Evolutionary conservation across 2,113 vertebrate species (phyloP).

Genomic region (Hippocampus comes): DNA sequence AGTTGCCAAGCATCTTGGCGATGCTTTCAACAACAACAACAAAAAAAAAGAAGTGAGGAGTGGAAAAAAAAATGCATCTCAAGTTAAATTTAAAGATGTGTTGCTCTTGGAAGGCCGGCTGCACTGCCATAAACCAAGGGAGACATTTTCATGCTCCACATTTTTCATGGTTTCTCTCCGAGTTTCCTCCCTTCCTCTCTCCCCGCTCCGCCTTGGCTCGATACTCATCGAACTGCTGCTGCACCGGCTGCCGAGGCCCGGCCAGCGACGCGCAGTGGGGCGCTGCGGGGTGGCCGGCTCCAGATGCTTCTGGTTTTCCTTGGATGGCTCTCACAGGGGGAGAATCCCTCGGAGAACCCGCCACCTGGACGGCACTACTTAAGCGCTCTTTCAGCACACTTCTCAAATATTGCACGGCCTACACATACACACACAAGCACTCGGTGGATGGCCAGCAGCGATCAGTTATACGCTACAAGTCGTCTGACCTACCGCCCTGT

Average conservation of each 20-base stretch:
- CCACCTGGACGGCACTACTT: slow-evolving; percentile 64
- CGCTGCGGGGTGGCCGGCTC: slow-evolving; percentile 53
- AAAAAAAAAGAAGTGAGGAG: slow-evolving; percentile 49
- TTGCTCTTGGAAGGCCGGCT: slow-evolving; percentile 77
- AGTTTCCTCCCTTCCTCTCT: slow-evolving; percentile 81
- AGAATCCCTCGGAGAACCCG: slow-evolving; percentile 52
- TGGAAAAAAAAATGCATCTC: slow-evolving; percentile 69
- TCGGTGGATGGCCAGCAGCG: slow-evolving; percentile 51
- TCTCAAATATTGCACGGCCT: slow-evolving; percentile 57
- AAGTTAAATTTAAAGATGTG: slow-evolving; percentile 83
- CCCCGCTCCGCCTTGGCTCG: slow-evolving; percentile 75
- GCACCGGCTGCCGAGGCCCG: slow-evolving; percentile 65
- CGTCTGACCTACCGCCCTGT: slow-evolving; percentile 60
- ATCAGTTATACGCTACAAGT: slow-evolving; percentile 60
- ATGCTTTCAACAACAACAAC: slow-evolving; percentile 40
- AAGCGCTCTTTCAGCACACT: slow-evolving; percentile 64
- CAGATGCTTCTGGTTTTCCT: slow-evolving; percentile 56
- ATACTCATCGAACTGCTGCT: slow-evolving; percentile 69
- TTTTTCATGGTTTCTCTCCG: slow-evolving; percentile 80
- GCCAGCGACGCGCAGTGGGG: slow-evolving; percentile 46
- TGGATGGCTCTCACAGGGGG: slow-evolving; percentile 54
- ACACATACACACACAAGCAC: slow-evolving; percentile 2
- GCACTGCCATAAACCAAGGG: slow-evolving; percentile 78
- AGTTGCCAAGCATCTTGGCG: slow-evolving; percentile 75
- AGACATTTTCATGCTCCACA: slow-evolving; percentile 83